Conservation (phyloP, 2,113 vertebrate species). For the Asarcornis scutulata region DNA sequence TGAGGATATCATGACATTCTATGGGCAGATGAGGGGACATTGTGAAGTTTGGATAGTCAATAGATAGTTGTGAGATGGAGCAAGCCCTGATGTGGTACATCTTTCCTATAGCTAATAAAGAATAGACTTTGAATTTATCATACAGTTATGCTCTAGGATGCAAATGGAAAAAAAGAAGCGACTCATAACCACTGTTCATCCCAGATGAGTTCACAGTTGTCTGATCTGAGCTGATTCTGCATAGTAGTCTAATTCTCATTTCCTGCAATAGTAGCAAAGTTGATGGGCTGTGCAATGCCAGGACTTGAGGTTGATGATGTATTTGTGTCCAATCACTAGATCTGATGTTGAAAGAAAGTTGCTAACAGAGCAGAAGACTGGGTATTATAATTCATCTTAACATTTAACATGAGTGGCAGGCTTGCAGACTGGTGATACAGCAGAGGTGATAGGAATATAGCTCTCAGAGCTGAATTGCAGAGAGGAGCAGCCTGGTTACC, state of each 20-base stretch:
- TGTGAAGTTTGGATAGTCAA: background rate
- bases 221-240: background rate
- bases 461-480: background rate
- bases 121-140: background rate
- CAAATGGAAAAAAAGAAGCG: background rate
- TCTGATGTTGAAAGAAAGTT: background rate
- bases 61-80: background rate
- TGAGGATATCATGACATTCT: background rate
- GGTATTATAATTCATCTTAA: background rate
- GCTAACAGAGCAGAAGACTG: background rate
- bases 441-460: background rate
- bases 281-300: background rate
- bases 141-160: background rate
- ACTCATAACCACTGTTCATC: background rate
- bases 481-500: background rate
- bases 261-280: background rate
- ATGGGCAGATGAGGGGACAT: background rate
- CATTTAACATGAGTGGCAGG: background rate
- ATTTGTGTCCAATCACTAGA: background rate
- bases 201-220: background rate
- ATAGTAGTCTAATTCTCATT: background rate
- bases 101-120: background rate
- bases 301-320: background rate
- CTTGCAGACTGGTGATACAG: background rate
- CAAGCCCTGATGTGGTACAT: background rate